These are phyloP conservation scores for Trypoxylon attenuatum DNA, from an alignment of 2,888 invertebrate species.

Conservation along the genomic window DNA sequence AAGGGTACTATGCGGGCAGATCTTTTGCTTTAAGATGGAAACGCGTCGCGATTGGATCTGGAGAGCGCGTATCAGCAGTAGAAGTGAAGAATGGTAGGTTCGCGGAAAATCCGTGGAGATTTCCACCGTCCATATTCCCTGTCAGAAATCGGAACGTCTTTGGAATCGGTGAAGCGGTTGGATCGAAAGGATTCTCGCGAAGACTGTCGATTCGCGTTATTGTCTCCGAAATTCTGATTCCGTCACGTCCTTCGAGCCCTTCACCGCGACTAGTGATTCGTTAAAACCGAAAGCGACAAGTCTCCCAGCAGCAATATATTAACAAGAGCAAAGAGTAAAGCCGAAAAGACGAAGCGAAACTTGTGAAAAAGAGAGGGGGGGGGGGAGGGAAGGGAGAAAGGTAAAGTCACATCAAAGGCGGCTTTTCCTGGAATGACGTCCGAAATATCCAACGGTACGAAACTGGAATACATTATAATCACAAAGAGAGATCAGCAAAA, in stretches of 20 bases:
- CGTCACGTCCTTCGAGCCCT: too few relatives aligned
- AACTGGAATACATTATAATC: not conserved
- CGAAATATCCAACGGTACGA: not conserved
- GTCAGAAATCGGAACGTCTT: not conserved
- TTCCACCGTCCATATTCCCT: not conserved
- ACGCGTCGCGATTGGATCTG: too few relatives aligned
- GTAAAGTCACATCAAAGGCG: too few relatives aligned
- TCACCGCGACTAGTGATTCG: too few relatives aligned
- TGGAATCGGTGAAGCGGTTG: not conserved
- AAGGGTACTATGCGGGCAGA: too few relatives aligned
- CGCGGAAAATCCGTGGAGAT: not conserved
- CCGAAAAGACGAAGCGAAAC: not conserved
- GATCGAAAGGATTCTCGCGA: not conserved
- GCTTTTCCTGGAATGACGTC: too few relatives aligned
- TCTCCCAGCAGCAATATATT: too few relatives aligned
- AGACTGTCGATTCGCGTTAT: not conserved
- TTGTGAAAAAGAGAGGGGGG: not conserved
- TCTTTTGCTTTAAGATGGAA: not conserved
- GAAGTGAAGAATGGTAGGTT: not conserved
- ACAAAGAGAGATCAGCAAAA: not conserved
- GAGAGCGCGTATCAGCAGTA: not conserved
- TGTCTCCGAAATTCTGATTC: too few relatives aligned
- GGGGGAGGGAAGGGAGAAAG: not conserved
- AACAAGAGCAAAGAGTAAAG: too few relatives aligned
- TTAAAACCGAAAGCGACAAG: too few relatives aligned